Base-by-base conservation (phyloP, 1,140 invertebrate species). In the Brachionus angularis region DNA sequence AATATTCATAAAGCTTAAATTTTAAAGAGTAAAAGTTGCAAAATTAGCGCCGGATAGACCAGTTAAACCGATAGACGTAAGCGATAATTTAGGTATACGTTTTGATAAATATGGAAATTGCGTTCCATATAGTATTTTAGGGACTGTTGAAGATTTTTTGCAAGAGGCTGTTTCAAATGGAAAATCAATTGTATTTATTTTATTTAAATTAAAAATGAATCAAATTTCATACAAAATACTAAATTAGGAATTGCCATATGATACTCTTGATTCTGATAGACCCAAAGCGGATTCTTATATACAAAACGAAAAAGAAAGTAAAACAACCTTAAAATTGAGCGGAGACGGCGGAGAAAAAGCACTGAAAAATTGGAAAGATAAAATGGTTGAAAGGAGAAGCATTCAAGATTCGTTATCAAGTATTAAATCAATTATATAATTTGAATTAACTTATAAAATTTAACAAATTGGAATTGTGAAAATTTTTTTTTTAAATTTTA, bases 321-420 rank as follows among this genome's bases (percentile, higher is more conserved):
- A 47, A 12, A 52, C 46, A 21, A 31, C 8, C n/a, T 27, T 42
- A n/a, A 49, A 46, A 7, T 29, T n/a, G 23, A 42, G 16, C 29
- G 25, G 23, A 29, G 62, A 47, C 72, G 14, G 14, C 34, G 44
- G 42, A 5, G 33, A 61, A 52, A 42, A 46, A 39, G 46, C 80
- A 16, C 72, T 82, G 27, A 74, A 71, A 8, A 79, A 82, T 76
- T 82, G 80, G 80, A 75, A 78, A 58, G 46, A 73, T 21, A 78
- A 77, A 64, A 82, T 81, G 80, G 49, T 75, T 36, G 78, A 81
- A 61, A 76, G 80, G 36, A 79, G 78, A 71, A 73, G 62, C 39
- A 79, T 80, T 44, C 80, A 81, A 71, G 76, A 76, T 25, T 76
- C 80, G 58, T 79, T 82, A 10, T 81, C 79, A 25, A 80, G 80